A percentile compares a stretch with the other conserved stretches of the same genome.
Conservation (phyloP, 2,888 invertebrate species). For the Hypena proboscidalis region DNA sequence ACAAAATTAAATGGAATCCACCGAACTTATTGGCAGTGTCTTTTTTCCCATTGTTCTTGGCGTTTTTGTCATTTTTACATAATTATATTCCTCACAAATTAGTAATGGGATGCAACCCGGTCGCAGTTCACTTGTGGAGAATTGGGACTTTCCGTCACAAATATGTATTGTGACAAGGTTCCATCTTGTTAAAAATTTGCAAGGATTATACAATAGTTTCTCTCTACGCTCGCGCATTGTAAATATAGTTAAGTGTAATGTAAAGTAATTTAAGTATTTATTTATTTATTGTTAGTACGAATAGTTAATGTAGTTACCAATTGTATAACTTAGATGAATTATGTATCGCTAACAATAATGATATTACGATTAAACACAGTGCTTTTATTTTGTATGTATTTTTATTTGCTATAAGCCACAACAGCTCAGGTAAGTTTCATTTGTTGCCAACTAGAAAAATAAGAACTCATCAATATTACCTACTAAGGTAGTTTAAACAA, state of each 20-base stretch:
- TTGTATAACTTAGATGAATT: constrained; percentile 30
- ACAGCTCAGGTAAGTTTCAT: no score
- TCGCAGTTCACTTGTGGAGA: no score
- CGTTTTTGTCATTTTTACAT: constrained; percentile 17
- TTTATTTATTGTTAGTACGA: constrained; percentile 41
- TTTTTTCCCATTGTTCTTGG: constrained; percentile 35
- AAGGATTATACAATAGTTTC: no score
- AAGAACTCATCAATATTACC: no score
- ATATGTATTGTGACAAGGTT: no score
- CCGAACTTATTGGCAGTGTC: constrained; percentile 40
- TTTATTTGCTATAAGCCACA: constrained; percentile 13
- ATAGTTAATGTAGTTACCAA: constrained; percentile 44
- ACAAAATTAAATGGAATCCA: constrained; percentile 34
- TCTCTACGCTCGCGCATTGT: constrained; percentile 44
- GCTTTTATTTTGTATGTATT: constrained; percentile 28
- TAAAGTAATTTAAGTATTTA: constrained; percentile 46
- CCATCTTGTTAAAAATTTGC: no score
- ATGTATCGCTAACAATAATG: constrained; percentile 31
- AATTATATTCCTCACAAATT: no score
- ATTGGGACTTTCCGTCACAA: no score
- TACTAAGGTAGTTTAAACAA: no score
- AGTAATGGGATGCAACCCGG: no score
- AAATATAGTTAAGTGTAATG: constrained; percentile 38
- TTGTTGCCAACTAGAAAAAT: no score
- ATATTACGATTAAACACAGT: constrained; percentile 30